A percentile compares a stretch with the other conserved stretches of the same genome.
phyloP scores from a whole-genome alignment of 2,113 vertebrate genomes.

The Lamprologus sp. region DNA sequence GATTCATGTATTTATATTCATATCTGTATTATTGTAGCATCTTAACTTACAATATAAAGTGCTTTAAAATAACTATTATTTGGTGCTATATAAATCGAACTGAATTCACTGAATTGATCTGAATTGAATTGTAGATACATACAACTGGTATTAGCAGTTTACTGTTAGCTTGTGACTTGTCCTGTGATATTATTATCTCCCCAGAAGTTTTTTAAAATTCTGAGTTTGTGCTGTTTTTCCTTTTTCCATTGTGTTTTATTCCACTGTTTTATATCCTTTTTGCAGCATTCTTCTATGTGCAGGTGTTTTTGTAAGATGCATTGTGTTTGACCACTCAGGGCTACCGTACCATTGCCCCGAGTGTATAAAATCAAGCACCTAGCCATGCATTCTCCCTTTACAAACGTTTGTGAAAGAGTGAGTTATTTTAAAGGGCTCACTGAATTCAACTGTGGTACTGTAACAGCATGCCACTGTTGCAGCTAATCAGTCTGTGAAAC shows the following conservation, averaged over 20 bases:
- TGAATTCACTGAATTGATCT: not conserved
- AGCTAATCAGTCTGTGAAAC: not conserved
- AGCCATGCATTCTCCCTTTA: not conserved
- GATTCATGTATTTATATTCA: not conserved
- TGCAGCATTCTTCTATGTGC: not conserved
- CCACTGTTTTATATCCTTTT: not conserved
- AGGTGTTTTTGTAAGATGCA: not conserved
- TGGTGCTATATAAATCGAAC: not conserved
- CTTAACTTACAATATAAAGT: not conserved
- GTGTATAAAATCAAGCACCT: not conserved
- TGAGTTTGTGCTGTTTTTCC: not conserved
- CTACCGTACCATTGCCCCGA: not conserved
- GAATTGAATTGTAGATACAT: not conserved
- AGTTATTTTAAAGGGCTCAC: not conserved
- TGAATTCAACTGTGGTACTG: not conserved
- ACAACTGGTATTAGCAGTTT: not conserved
- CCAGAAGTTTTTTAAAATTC: fast-evolving
- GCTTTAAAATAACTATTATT: not conserved
- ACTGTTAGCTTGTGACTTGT: not conserved
- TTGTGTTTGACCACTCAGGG: not conserved
- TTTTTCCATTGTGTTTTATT: not conserved
- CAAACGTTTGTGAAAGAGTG: not conserved
- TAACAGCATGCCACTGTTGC: not conserved
- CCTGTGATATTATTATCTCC: not conserved
- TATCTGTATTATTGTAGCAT: not conserved